Conservation (phyloP, 2,113 vertebrate genomes). For the Clupea harengus region DNA sequence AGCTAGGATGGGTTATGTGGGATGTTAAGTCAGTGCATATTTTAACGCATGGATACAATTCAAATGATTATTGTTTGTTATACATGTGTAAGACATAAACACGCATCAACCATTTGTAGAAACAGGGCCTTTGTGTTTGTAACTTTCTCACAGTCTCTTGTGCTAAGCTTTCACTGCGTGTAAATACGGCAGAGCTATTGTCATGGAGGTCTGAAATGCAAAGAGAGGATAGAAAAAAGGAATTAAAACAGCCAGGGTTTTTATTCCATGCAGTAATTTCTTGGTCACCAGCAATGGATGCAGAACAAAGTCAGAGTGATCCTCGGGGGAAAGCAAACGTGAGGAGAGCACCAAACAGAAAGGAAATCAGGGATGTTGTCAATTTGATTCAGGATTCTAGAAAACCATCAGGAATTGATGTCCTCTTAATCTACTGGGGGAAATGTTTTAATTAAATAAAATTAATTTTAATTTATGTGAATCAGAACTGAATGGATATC, state of each 20-base stretch:
- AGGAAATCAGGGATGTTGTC: slow-evolving; percentile 6
- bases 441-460: background rate
- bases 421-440: background rate
- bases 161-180: background rate
- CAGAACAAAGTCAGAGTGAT: background rate
- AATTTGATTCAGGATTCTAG: background rate
- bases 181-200: background rate
- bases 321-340: background rate
- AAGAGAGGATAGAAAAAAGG: background rate
- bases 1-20: background rate
- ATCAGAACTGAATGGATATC: background rate
- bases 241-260: background rate
- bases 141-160: background rate
- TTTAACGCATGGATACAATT: background rate
- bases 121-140: background rate
- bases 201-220: background rate
- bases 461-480: background rate
- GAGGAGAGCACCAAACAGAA: background rate
- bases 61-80: background rate
- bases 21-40: background rate
- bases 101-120: background rate
- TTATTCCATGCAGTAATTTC: background rate
- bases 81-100: background rate
- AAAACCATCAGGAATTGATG: background rate
- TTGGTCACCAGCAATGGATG: background rate